Base-by-base conservation (phyloP, 2,113 vertebrate species). In the Hippolais icterina region DNA sequence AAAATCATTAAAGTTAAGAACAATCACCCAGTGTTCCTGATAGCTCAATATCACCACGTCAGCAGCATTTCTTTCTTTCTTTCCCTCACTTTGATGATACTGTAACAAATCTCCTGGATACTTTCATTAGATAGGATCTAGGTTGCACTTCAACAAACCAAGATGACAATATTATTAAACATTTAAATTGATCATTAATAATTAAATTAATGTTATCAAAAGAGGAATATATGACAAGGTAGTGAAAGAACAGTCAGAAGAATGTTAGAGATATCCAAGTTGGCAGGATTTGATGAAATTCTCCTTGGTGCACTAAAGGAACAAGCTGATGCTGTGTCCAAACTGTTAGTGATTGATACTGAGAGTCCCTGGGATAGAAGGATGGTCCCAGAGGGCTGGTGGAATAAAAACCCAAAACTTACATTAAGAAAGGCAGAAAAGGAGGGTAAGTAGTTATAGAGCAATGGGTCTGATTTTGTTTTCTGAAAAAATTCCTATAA, bases 1-100 rank as follows among this genome's bases (percentile, higher is more conserved):
- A 94, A 97, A 83, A 50, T 64, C 64, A 81, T 94, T 83, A 92
- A 71, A 89, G 49, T 50, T 64, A 79, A 70, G 74, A 93, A 89
- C 90, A 95, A 95, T 87, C 95, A 31, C 60, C 80, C 22, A 23
- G n/a, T 87, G 28, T 70, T 95, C 74, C 66, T 89, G 37, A 75
- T 50, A 81, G 39, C 49, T 96, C 82, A 46, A 89, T 94, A 95
- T 92, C 65, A 92, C 33, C 61, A 70, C 44, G 93, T 92, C 80
- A 81, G 39, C 21, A 79, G 39, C 21, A 79, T 22, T 63, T 41
- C 10, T 91, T 68, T 84, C 66, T 93, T 75, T 44, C 80, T 56
- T 90, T 82, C 29, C 44, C 6, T 82, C 49, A 50, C 8, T 68
- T 90, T 59, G 39, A 20, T 70, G 39, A 60, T 4, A 23, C 4